A percentile compares a stretch with the other conserved stretches of the same genome.
These are phyloP conservation scores for Onychostoma macrolepis DNA, from an alignment of 2,113 vertebrate genomes.

Conservation along the genomic window DNA sequence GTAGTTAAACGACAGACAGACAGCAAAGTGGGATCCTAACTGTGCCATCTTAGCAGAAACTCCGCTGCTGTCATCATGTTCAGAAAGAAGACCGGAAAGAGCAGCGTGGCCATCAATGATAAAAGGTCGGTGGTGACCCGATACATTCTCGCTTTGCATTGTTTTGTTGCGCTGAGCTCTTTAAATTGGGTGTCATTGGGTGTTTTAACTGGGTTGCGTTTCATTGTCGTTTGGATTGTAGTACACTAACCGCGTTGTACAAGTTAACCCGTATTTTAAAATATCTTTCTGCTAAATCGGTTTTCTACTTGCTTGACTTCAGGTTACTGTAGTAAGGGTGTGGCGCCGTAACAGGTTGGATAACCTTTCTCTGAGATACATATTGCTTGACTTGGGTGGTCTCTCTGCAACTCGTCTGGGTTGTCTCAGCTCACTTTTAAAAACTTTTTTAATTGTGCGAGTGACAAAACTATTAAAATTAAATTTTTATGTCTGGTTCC, in stretches of 20 bases:
- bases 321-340: conserved; percentile 58
- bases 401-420: neutral
- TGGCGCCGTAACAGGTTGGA: conserved; percentile 67
- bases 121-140: conserved; percentile 54
- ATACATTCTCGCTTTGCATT: neutral
- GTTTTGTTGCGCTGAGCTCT: neutral
- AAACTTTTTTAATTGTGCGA: neutral
- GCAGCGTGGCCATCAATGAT: conserved; percentile 52
- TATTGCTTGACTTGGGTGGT: neutral
- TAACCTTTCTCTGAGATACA: conserved; percentile 46
- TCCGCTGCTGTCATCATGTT: conserved; percentile 66
- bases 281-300: neutral
- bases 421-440: neutral
- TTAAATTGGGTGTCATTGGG: neutral
- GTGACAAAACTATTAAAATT: too few species aligned
- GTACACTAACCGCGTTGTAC: neutral
- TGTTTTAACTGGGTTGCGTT: neutral
- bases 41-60: conserved; percentile 7
- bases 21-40: neutral
- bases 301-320: neutral
- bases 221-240: neutral
- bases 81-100: conserved; percentile 64
- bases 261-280: neutral
- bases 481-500: too few species aligned
- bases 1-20: neutral